Evolutionary conservation across 2,797 vertebrate genomes (phyloP), one percentile per base, ranked within the genome.

Genomic region (Chiloscyllium punctatum): DNA sequence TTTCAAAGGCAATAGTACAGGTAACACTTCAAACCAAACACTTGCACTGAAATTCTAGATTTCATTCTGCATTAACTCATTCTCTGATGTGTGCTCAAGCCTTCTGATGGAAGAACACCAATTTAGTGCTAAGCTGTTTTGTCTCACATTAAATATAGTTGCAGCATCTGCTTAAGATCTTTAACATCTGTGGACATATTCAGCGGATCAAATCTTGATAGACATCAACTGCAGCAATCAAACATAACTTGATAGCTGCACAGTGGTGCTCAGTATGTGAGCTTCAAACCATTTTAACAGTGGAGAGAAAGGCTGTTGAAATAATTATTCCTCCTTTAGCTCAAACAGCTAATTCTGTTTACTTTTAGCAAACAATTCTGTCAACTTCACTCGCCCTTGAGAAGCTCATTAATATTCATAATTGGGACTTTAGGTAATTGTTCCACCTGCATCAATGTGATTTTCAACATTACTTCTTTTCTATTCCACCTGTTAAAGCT

Each of bases 1-100:
- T 69, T 42, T 68, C 37, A 92, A 42, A 69, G n/a, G 69, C n/a
- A 69, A 69, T 68, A 69, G 48, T 9, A 69, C 18, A 23, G 82
- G 37, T 48, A 84, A 42, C n/a, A 9, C 5, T 25, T 92, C n/a
- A 69, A 92, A 69, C 90, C n/a, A n/a, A 92, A 42, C 23, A 42
- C 90, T 42, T 69, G 16, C 8, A 69, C 66, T 69, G 62, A 21
- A 92, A 69, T 92, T 92, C n/a, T n/a, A 25, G 88, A 92, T 69
- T 69, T 92, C 66, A 69, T 92, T 92, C 66, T 42, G 37, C 23
- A 27, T 92, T 42, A 69, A 66, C 21, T 25, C 3, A 37, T 42
- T 92, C 18, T 92, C 90, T 92, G 90, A 92, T 92, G 90, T 62
- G 33, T 91, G 88, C 57, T 91, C 62, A 68, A 91, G 66, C 90